These are phyloP conservation scores for Rousettus leschenaultii DNA, from an alignment of 2,113 vertebrate species.

Conservation along the genomic window DNA sequence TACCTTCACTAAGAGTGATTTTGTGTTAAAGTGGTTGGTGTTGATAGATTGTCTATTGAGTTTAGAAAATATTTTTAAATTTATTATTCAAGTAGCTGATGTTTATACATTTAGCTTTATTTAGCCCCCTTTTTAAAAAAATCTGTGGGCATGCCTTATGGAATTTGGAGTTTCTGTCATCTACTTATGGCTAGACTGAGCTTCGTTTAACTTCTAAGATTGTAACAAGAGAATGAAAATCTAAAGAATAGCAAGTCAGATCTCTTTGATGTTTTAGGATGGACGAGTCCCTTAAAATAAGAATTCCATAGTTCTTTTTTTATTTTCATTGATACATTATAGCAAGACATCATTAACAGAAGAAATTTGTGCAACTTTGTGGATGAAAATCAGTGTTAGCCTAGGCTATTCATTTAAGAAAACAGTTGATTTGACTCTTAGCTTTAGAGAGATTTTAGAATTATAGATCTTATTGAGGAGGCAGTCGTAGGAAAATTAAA, in stretches of 20 bases:
- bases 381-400: not conserved
- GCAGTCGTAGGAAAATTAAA: not conserved
- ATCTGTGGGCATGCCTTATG: not conserved
- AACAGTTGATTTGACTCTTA: not conserved
- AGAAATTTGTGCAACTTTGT: not conserved
- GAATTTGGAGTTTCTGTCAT: not conserved
- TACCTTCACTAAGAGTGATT: not conserved
- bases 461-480: not conserved
- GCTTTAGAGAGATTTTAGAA: not conserved
- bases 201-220: not conserved
- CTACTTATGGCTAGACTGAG: not conserved
- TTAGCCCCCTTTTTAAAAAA: not conserved
- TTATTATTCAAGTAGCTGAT: not conserved
- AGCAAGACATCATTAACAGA: not conserved
- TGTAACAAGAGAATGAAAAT: not conserved
- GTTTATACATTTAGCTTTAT: not conserved
- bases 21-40: slow-evolving; percentile 5
- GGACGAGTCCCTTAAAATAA: not conserved
- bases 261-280: not conserved
- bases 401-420: not conserved
- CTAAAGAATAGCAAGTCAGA: not conserved
- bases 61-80: not conserved
- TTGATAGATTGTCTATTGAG: not conserved
- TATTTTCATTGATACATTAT: not conserved
- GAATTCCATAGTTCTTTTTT: not conserved